These are phyloP conservation scores for Coracias cyanogaster DNA, from an alignment of 2,797 vertebrate species.

Conservation along the genomic window DNA sequence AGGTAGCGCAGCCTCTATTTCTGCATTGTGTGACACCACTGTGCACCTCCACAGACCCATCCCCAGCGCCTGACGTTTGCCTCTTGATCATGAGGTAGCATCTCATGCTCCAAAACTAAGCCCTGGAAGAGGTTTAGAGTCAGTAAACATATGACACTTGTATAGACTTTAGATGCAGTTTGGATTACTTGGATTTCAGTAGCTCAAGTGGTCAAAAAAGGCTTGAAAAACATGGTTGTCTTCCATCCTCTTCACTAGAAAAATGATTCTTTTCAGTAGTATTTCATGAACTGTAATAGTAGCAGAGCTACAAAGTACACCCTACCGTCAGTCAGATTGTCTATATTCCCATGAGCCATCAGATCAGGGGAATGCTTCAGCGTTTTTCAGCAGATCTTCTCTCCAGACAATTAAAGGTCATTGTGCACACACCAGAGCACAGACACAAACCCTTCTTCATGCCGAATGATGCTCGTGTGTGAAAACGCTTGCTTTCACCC, in stretches of 20 bases:
- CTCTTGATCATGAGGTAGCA: background rate
- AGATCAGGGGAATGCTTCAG: background rate
- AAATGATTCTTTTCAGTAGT: background rate
- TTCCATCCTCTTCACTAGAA: accelerated
- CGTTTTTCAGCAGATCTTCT: conserved; percentile 1
- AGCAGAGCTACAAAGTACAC: background rate
- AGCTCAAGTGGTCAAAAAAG: background rate
- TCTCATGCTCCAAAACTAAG: background rate
- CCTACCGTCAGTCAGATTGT: background rate
- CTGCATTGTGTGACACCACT: background rate
- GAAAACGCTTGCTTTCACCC: background rate
- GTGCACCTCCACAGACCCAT: background rate
- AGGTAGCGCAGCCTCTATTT: background rate
- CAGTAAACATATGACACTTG: background rate
- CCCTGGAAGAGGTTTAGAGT: background rate
- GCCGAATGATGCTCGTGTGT: background rate
- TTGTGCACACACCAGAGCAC: accelerated
- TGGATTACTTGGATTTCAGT: background rate
- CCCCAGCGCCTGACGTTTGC: background rate
- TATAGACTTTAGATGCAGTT: background rate
- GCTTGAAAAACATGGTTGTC: background rate
- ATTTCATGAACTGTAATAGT: background rate
- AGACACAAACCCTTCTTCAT: background rate
- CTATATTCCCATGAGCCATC: background rate
- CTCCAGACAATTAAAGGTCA: background rate